These are phyloP conservation scores for Orchesella flavescens DNA, from an alignment of 2,888 invertebrate species.

Conservation along the genomic window DNA sequence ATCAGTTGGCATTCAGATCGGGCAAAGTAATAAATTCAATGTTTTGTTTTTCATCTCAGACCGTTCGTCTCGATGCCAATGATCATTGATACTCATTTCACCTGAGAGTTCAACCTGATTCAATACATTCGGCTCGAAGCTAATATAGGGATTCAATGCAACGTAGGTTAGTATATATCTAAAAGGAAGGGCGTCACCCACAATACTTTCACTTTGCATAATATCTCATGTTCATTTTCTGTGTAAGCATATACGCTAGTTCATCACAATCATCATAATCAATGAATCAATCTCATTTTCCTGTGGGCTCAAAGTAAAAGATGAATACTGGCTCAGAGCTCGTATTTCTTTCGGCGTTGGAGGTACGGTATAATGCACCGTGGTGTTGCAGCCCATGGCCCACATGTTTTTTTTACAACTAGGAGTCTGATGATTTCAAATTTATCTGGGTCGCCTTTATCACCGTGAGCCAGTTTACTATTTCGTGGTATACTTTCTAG, in stretches of 20 bases:
- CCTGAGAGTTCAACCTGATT: constrained; percentile 21
- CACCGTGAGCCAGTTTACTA: no score
- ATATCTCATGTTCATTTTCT: constrained; percentile 37
- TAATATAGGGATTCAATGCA: background rate
- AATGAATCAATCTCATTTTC: constrained; percentile 53
- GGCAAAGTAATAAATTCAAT: no score
- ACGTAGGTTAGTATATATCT: background rate
- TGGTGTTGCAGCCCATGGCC: no score
- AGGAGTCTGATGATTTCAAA: no score
- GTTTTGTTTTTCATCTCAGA: constrained; percentile 4
- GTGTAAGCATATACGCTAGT: background rate
- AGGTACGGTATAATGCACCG: no score
- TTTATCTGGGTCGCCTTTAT: no score
- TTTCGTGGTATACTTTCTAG: no score
- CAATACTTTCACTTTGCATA: constrained; percentile 61
- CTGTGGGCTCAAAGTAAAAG: constrained; percentile 1
- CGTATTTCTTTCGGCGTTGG: background rate
- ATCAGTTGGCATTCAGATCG: no score
- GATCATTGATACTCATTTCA: constrained; percentile 38
- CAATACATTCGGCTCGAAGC: background rate
- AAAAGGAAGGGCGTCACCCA: constrained; percentile 63
- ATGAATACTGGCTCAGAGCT: background rate
- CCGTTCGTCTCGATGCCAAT: constrained; percentile 45
- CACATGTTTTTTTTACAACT: no score
- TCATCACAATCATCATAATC: constrained; percentile 51